These are phyloP conservation scores for Equus przewalskii DNA, from an alignment of 2,113 vertebrate genomes.

Conservation along the genomic window DNA sequence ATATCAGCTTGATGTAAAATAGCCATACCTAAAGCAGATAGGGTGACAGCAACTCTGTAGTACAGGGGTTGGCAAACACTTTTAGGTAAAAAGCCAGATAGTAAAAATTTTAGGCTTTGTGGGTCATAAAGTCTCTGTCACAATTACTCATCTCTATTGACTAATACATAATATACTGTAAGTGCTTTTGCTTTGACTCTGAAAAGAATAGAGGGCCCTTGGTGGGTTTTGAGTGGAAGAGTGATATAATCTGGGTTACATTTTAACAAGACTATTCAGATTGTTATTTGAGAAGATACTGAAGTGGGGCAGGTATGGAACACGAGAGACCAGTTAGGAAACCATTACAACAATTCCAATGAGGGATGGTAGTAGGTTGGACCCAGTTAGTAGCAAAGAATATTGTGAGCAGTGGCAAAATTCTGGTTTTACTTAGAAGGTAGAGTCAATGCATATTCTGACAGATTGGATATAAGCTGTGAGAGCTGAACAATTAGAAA, in stretches of 20 bases:
- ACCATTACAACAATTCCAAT: not conserved
- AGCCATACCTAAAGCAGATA: not conserved
- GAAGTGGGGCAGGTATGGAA: not conserved
- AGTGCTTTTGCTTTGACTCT: not conserved
- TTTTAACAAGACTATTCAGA: conserved; percentile 10
- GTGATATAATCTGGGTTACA: not conserved
- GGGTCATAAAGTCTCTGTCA: not conserved
- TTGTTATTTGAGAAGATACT: not conserved
- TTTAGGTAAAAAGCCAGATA: not conserved
- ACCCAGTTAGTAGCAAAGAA: not conserved
- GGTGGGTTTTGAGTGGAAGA: not conserved
- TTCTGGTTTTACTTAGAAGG: not conserved
- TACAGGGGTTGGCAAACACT: not conserved
- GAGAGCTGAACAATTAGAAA: not conserved
- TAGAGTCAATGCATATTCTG: not conserved
- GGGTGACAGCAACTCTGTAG: not conserved
- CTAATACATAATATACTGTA: not conserved
- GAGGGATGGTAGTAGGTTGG: not conserved
- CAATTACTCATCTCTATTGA: not conserved
- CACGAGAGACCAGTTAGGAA: not conserved
- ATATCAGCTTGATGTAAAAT: conserved; percentile 9
- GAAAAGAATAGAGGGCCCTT: not conserved
- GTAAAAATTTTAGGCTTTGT: not conserved
- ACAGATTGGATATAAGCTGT: not conserved
- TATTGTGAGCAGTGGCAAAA: not conserved